Base-by-base conservation (phyloP, 2,113 vertebrate genomes). In the Rissa tridactyla region DNA sequence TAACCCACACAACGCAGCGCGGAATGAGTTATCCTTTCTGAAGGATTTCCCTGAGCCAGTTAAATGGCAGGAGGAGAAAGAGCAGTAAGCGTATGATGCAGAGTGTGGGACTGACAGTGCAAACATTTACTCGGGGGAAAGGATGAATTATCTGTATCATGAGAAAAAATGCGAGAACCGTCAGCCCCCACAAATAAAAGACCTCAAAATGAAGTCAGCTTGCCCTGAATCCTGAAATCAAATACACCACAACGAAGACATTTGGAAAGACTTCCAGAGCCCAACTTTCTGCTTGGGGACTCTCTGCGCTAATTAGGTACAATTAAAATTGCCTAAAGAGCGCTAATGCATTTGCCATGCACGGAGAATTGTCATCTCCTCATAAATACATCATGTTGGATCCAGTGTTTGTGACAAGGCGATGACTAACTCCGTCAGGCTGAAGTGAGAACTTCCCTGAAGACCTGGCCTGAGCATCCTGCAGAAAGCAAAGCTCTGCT, bases 321-420 rank as follows among this genome's bases (percentile, higher is more conserved):
- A 91, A 90, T 85, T 86, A 94, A 82, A 80, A 19, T 38, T 25
- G 57, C 85, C 44, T 27, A 26, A 87, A 64, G 85, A 85, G 68
- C 1, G 0, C 46, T 77, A 19, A 10, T 34, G 62, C 52, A 38
- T 64, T 85, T 61, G 58, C 79, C 81, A 76, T 55, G 90, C 73
- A 10, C 13, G 5, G 17, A 76, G 46, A 71, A 44, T 42, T 47
- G 82, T 51, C 78, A 52, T 5, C 73, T 87, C 82, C 87, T 88
- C 78, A 44, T 38, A 51, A 78, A 90, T 49, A 47, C 49, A 64
- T 69, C 73, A 23, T 6, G 58, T 36, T 14, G 25, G 81, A 62
- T 5, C 20, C 76, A 15, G 46, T 2, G 49, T 17, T 47, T 23
- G 23, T 70, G 81, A 86, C 61, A 73, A 54, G 55, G 60, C 3